A percentile compares a stretch with the other conserved stretches of the same genome.
Evolutionary conservation across 23 tunicate species (phyloP).

Genomic region (Trididemnum nubilum): DNA sequence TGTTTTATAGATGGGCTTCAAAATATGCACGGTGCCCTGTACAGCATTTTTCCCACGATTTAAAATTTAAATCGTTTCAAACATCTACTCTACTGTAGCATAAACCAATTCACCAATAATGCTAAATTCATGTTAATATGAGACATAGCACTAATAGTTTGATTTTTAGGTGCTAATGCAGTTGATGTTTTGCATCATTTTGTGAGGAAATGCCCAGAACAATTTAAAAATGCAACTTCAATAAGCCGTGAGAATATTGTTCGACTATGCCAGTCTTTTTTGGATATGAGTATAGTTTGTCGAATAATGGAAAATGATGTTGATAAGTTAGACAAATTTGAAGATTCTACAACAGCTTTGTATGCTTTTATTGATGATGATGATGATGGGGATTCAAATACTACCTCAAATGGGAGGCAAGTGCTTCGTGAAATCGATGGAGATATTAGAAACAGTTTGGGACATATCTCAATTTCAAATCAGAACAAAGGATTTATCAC

Average conservation of each 20-base stretch:
- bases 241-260: conserved; percentile 67
- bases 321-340: conserved; percentile 53
- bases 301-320: conserved; percentile 20
- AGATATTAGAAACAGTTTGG: conserved; percentile 48
- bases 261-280: conserved; percentile 72
- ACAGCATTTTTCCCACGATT: too few species aligned
- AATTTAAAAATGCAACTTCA: conserved; percentile 41
- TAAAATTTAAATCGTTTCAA: too few species aligned
- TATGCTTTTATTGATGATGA: conserved; percentile 47
- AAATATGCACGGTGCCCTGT: too few species aligned
- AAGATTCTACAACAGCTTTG: conserved; percentile 73
- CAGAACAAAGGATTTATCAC: neutral
- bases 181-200: conserved; percentile 65
- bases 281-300: conserved; percentile 53
- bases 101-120: too few species aligned
- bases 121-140: too few species aligned
- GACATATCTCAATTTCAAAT: conserved; percentile 48
- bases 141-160: too few species aligned
- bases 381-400: neutral
- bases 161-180: conserved; percentile 68
- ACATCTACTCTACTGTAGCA: too few species aligned
- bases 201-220: conserved; percentile 48
- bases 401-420: conserved; percentile 3
- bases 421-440: conserved; percentile 51
- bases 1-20: too few species aligned